These are phyloP conservation scores for Leguminivora glycinivorella DNA, from an alignment of 1,140 invertebrate genomes.

Conservation along the genomic window DNA sequence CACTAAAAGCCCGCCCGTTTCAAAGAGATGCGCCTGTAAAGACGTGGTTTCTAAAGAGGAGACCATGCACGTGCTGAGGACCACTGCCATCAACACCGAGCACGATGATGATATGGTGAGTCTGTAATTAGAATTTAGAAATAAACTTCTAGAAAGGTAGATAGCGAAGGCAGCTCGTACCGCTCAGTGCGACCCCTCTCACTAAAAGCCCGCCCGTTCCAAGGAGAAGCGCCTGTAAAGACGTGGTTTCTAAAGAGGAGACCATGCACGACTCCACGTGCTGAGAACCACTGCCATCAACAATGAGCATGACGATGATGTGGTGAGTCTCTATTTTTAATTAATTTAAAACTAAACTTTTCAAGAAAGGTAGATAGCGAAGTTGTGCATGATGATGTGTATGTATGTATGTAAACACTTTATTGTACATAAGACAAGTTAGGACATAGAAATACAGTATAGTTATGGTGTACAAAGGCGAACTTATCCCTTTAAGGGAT, in stretches of 20 bases:
- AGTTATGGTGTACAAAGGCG: too few relatives aligned
- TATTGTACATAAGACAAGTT: too few relatives aligned
- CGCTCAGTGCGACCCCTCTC: conserved; percentile 39
- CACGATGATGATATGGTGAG: conserved; percentile 59
- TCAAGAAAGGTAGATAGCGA: too few relatives aligned
- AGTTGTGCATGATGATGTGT: too few relatives aligned
- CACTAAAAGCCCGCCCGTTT: conserved; percentile 34
- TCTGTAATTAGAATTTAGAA: too few relatives aligned
- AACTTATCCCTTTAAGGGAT: too few relatives aligned
- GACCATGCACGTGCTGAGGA: conserved; percentile 58
- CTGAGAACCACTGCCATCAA: conserved; percentile 67
- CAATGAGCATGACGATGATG: conserved; percentile 52
- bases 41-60: conserved; percentile 54
- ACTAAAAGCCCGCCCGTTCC: conserved; percentile 34
- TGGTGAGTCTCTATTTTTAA: conserved; percentile 47
- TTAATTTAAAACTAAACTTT: too few relatives aligned
- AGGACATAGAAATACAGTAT: too few relatives aligned
- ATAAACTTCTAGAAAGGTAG: too few relatives aligned
- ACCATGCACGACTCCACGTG: conserved; percentile 56
- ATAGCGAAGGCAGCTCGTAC: conserved; percentile 58
- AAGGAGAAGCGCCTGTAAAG: conserved; percentile 51
- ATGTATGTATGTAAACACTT: too few relatives aligned
- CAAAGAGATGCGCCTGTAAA: conserved; percentile 49
- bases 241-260: conserved; percentile 52
- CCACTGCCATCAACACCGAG: conserved; percentile 66